A percentile compares a stretch with the other conserved stretches of the same genome.
These are phyloP conservation scores for Coturnix japonica DNA, from an alignment of 2,113 vertebrate genomes.

Conservation along the genomic window DNA sequence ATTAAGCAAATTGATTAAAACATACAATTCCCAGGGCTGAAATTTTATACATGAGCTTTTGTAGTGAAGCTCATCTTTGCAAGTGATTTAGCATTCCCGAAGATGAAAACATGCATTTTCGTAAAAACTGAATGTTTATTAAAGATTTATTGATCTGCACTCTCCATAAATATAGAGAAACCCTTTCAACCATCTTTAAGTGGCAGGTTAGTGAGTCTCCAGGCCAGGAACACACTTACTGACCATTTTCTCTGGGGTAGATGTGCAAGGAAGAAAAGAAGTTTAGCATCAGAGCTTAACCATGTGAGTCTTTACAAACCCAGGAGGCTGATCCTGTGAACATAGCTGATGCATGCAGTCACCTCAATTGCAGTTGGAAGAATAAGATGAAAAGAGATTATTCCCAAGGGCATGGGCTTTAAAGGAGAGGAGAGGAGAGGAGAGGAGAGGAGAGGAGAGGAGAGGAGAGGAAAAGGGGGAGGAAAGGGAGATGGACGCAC, in stretches of 20 bases:
- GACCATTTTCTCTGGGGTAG: not conserved
- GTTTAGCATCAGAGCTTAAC: not conserved
- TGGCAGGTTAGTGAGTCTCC: not conserved
- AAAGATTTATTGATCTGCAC: slow-evolving; percentile 36
- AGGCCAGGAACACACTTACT: not conserved
- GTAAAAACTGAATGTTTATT: slow-evolving; percentile 37
- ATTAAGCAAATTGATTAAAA: slow-evolving; percentile 85
- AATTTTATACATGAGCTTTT: slow-evolving; percentile 42
- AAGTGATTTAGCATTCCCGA: not conserved
- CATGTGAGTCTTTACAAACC: not conserved
- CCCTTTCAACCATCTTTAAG: slow-evolving; percentile 12
- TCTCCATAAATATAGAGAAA: slow-evolving; percentile 31
- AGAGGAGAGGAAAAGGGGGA: too few relatives aligned
- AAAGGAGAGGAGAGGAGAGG: not conserved
- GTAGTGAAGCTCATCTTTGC: not conserved
- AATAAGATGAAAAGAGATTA: slow-evolving; percentile 1
- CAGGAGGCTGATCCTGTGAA: not conserved
- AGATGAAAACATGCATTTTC: slow-evolving; percentile 33
- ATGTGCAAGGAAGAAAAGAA: not conserved
- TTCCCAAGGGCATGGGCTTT: not conserved
- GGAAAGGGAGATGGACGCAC: too few relatives aligned
- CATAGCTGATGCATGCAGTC: not conserved
- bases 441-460: too few relatives aligned
- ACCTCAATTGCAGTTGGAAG: not conserved
- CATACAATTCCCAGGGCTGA: slow-evolving; percentile 29